These are phyloP conservation scores for Malurus melanocephalus DNA, from an alignment of 2,113 vertebrate species.

Conservation along the genomic window DNA sequence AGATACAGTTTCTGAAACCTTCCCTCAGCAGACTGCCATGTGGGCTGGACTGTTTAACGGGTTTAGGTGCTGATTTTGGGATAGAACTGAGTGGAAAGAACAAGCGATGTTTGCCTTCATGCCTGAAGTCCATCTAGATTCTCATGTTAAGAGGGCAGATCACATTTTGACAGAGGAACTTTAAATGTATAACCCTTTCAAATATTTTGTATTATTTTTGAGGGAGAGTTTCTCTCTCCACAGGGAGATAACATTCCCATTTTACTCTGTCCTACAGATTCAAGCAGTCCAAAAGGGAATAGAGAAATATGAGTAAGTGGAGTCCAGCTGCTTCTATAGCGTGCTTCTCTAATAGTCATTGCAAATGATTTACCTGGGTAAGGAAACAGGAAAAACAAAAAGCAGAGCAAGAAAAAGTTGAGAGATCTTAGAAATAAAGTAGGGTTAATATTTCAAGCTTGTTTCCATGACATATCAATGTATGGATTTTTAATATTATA, in stretches of 20 bases:
- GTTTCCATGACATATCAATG: not conserved
- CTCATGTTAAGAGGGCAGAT: not conserved
- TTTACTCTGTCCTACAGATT: not conserved
- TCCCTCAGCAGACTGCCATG: not conserved
- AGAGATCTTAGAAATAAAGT: not conserved
- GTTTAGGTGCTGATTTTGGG: not conserved
- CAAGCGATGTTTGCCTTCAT: not conserved
- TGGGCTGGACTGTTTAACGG: conserved; percentile 15
- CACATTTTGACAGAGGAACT: not conserved
- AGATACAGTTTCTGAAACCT: not conserved
- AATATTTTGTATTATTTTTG: not conserved
- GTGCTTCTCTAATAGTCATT: not conserved
- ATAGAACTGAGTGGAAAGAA: not conserved
- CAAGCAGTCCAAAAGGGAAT: not conserved
- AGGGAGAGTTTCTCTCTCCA: not conserved
- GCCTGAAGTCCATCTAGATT: not conserved
- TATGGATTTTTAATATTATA: not conserved
- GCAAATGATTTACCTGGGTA: not conserved
- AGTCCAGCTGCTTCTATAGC: not conserved
- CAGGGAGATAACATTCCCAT: not conserved
- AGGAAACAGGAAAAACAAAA: not conserved
- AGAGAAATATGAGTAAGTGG: not conserved
- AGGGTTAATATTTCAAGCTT: not conserved
- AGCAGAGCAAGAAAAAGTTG: not conserved
- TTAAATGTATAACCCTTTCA: not conserved